Percentiles rank a stretch among this genome's conserved stretches.
These are phyloP conservation scores for Antedon bifida DNA, from an alignment of 35 echinoderm and acorn worm genomes.

Conservation along the genomic window DNA sequence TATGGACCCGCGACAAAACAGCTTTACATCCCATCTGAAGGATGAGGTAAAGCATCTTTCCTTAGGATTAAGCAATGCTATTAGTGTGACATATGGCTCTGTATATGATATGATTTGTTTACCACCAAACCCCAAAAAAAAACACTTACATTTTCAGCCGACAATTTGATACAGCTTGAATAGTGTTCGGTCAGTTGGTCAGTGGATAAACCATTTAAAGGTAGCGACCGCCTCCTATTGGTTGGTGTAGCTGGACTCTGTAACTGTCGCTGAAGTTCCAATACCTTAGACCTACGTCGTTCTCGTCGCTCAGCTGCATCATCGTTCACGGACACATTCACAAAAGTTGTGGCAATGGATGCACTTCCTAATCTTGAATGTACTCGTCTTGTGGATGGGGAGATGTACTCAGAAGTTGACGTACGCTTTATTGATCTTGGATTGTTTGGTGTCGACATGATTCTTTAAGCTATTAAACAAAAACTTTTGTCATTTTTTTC, in stretches of 20 bases:
- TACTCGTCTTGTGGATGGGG: conserved; percentile 57
- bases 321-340: conserved; percentile 65
- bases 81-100: too few relatives aligned
- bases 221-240: conserved; percentile 71
- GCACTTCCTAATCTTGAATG: conserved; percentile 20
- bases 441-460: not conserved
- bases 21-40: too few relatives aligned
- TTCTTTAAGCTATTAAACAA: too few relatives aligned
- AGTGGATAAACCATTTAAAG: conserved; percentile 48
- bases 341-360: conserved; percentile 14
- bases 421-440: not conserved
- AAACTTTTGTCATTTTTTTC: too few relatives aligned
- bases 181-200: conserved; percentile 89
- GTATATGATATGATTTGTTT: too few relatives aligned
- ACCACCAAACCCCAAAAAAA: too few relatives aligned
- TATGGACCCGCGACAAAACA: too few relatives aligned
- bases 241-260: conserved; percentile 82
- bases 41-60: too few relatives aligned
- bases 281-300: conserved; percentile 52
- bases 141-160: conserved; percentile 95
- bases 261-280: conserved; percentile 71
- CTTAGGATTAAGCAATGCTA: too few relatives aligned
- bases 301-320: conserved; percentile 64
- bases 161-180: conserved; percentile 94
- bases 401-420: conserved; percentile 45